Evolutionary conservation across 2,797 vertebrate genomes (phyloP).

Genomic region (Serranus cabrilla): DNA sequence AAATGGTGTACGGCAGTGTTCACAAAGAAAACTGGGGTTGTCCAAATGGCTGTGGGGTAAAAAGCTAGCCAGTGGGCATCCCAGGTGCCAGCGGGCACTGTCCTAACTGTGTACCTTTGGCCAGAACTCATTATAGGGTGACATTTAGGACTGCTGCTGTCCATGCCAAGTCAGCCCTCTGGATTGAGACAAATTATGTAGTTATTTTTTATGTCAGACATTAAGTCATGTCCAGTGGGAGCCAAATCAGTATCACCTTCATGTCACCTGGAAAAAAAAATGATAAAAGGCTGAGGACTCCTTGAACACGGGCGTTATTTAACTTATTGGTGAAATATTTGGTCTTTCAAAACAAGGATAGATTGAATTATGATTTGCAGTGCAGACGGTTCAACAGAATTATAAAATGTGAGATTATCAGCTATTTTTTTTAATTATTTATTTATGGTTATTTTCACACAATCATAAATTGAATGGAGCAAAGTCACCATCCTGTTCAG

Average conservation of each 20-base stretch:
- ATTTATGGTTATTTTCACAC: background rate
- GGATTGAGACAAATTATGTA: constrained; percentile 88
- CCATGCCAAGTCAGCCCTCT: constrained; percentile 88
- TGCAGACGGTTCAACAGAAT: background rate
- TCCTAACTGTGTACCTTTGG: constrained; percentile 86
- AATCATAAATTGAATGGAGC: background rate
- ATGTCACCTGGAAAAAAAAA: constrained; percentile 76
- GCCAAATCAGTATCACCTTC: constrained; percentile 81
- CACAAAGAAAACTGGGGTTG: constrained; percentile 80
- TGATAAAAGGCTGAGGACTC: constrained; percentile 54
- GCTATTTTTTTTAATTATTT: background rate
- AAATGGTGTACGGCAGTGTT: constrained; percentile 65
- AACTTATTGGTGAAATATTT: constrained; percentile 49
- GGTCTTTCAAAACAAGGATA: constrained; percentile 12
- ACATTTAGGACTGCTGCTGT: constrained; percentile 87
- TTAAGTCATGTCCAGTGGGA: constrained; percentile 83
- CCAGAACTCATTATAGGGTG: constrained; percentile 88
- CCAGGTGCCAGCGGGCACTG: constrained; percentile 85
- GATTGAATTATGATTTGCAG: constrained; percentile 14
- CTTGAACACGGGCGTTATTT: constrained; percentile 46
- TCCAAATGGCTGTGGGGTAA: constrained; percentile 85
- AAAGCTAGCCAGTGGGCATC: constrained; percentile 85
- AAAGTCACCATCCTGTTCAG: background rate
- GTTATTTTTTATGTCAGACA: constrained; percentile 87
- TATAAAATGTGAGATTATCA: constrained; percentile 7